Evolutionary conservation across 2,113 vertebrate species (phyloP).

Genomic region (Henicopernis longicauda): DNA sequence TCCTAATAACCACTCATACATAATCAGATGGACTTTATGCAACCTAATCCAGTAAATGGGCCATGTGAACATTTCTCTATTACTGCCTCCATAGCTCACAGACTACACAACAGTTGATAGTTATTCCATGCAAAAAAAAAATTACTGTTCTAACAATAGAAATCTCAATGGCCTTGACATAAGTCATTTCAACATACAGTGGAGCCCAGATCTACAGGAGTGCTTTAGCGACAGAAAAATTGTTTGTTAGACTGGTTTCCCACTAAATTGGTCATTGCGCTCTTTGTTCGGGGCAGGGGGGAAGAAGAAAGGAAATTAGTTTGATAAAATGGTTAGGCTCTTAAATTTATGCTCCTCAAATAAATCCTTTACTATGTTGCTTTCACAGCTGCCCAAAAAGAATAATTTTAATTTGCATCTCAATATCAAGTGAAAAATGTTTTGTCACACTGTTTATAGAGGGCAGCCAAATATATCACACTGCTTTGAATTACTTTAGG

Average conservation of each 20-base stretch:
- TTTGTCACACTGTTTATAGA: background rate
- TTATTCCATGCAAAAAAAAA: conserved; percentile 51
- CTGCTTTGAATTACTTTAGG: background rate
- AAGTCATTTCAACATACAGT: conserved; percentile 31
- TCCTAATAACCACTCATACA: conserved; percentile 61
- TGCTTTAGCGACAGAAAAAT: background rate
- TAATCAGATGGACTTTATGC: conserved; percentile 71
- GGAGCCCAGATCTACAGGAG: background rate
- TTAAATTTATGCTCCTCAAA: background rate
- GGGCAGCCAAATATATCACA: background rate
- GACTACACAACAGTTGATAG: conserved; percentile 26
- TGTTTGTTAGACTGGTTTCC: background rate
- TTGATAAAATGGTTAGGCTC: background rate
- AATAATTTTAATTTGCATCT: conserved; percentile 13
- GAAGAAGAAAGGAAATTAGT: background rate
- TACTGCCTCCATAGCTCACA: conserved; percentile 50
- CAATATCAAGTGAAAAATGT: background rate
- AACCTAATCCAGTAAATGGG: conserved; percentile 67
- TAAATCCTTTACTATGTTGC: background rate
- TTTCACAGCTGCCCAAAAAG: background rate
- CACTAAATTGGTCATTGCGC: background rate
- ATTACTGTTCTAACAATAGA: conserved; percentile 58
- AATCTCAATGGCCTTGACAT: conserved; percentile 49
- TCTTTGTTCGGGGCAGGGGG: background rate
- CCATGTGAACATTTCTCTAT: conserved; percentile 51